A percentile compares a stretch with the other conserved stretches of the same genome.
Conservation (phyloP, 2,888 invertebrate genomes). For the Neuroscelio doddi region DNA sequence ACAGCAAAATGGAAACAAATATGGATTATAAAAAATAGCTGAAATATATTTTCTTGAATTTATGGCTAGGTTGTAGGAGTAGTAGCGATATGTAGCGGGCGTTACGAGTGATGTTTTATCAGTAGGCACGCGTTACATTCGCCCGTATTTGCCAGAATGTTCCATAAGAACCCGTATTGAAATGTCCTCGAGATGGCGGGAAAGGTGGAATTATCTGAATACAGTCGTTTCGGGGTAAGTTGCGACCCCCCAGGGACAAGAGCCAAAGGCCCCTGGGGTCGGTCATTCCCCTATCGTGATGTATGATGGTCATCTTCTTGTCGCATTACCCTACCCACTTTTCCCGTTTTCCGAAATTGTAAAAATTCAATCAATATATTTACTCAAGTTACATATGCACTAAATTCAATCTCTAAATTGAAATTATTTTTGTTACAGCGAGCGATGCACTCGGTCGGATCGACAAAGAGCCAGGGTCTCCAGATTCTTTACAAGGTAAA, state of each 20-base stretch:
- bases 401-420: too few relatives aligned
- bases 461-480: slow-evolving; percentile 86
- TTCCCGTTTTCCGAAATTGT: slow-evolving; percentile 39
- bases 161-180: slow-evolving; percentile 59
- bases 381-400: too few relatives aligned
- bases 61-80: slow-evolving; percentile 33
- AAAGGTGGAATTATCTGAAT: slow-evolving; percentile 70
- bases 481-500: slow-evolving; percentile 72
- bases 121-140: slow-evolving; percentile 14
- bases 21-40: slow-evolving; percentile 19
- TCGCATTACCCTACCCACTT: slow-evolving; percentile 61
- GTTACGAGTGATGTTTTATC: slow-evolving; percentile 28
- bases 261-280: slow-evolving; percentile 45
- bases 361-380: slow-evolving; percentile 18
- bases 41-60: slow-evolving; percentile 33
- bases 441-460: slow-evolving; percentile 77
- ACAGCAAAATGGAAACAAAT: too few relatives aligned
- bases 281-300: slow-evolving; percentile 56
- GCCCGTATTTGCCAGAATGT: slow-evolving; percentile 40
- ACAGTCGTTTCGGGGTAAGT: slow-evolving; percentile 66
- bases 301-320: slow-evolving; percentile 66
- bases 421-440: slow-evolving; percentile 72
- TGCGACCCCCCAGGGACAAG: slow-evolving; percentile 65
- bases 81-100: neutral
- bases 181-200: slow-evolving; percentile 56